phyloP scores from a whole-genome alignment of 2,113 vertebrate species.

The Pipra filicauda region DNA sequence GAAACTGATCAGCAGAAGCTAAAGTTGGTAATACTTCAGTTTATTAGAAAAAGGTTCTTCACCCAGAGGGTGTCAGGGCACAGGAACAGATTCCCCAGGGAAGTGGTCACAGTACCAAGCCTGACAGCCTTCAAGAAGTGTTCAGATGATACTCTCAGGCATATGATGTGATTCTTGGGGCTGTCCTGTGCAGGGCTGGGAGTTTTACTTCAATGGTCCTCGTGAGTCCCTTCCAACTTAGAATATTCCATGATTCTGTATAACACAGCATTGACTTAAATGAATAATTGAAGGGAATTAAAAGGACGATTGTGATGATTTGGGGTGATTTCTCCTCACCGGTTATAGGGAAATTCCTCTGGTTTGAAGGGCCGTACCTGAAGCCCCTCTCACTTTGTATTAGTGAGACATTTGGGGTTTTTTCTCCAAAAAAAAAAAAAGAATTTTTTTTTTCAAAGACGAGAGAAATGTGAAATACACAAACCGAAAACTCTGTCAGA shows the following conservation, averaged over 20 bases:
- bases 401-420: accelerated
- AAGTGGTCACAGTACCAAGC: neutral
- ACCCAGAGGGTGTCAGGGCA: neutral
- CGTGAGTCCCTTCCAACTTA: neutral
- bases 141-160: neutral
- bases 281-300: neutral
- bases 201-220: neutral
- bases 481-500: no score
- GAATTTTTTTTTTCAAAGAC: no score
- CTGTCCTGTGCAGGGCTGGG: neutral
- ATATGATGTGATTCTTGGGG: neutral
- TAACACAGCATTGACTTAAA: neutral
- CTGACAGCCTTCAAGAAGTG: neutral
- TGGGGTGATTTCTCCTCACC: neutral
- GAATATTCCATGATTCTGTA: neutral
- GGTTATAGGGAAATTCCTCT: neutral
- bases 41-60: neutral
- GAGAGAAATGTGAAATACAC: neutral
- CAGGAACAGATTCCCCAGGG: neutral
- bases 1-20: neutral
- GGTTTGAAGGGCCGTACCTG: neutral
- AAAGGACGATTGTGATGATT: neutral
- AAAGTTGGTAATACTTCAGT: neutral
- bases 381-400: neutral
- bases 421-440: no score